These are phyloP conservation scores for Harpagoxenus sublaevis DNA, from an alignment of 2,888 invertebrate genomes.

Conservation along the genomic window DNA sequence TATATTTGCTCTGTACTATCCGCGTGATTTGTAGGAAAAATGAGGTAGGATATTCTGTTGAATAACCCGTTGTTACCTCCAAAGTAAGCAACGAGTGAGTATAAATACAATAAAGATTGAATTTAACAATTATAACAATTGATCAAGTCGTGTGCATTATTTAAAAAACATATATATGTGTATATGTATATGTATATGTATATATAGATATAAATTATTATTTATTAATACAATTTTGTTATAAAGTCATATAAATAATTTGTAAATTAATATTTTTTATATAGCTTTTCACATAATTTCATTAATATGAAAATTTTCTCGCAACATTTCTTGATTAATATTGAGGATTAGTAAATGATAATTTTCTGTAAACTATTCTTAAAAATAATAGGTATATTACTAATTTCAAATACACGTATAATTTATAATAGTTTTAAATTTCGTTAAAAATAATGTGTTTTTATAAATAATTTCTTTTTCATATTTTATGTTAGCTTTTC, in stretches of 20 bases:
- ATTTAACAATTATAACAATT: neutral
- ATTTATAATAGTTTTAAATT: neutral
- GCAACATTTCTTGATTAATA: neutral
- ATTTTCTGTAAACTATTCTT: neutral
- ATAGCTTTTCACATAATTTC: neutral
- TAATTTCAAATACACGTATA: neutral
- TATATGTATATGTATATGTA: too few species aligned
- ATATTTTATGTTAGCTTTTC: slow-evolving; percentile 3
- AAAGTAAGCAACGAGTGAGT: neutral
- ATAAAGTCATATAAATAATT: neutral
- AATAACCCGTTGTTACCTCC: neutral
- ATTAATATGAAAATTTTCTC: neutral
- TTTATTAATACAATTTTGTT: neutral
- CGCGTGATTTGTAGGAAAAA: slow-evolving; percentile 62
- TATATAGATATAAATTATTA: neutral
- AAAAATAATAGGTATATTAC: neutral
- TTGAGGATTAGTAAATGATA: neutral
- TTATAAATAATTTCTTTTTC: neutral
- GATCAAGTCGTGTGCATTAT: neutral
- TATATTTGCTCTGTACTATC: slow-evolving; percentile 63
- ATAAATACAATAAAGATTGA: neutral
- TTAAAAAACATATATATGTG: neutral
- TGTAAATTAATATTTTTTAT: neutral
- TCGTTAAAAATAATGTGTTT: neutral
- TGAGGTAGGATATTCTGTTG: slow-evolving; percentile 23